Evolutionary conservation across 2,888 invertebrate genomes (phyloP), one percentile per base, ranked within the genome.

Genomic region (Epirrita christyi): DNA sequence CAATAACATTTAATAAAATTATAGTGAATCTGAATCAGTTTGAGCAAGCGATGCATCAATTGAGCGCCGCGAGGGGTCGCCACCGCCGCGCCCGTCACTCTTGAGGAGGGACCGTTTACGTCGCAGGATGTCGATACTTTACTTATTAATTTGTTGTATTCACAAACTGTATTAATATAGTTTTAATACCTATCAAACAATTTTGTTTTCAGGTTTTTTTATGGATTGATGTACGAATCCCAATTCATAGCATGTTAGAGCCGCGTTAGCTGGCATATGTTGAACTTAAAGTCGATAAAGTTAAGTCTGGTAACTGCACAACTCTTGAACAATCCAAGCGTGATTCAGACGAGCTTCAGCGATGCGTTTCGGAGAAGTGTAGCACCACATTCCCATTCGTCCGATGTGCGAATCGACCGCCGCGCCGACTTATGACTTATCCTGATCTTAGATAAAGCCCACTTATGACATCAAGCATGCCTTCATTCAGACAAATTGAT

Each of bases 401-500:
- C 75, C 81, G 78, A 81, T 86, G 85, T 87, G 89, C 88, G 80
- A 90, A 87, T 80, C 83, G 27, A 29, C 74, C 32, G 8, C 78
- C 8, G 8, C 77, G 83, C 85, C 82, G 86, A 87, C 86, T 82
- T 80, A 75, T 74, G 59, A 61, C 60, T 64, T 55, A 54, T 58
- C 63, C 76, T 78, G 88, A 88, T 88, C 78, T 70, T 74, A 87
- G 90, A 91, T 90, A 88, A 85, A 79, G 72, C 71, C 77, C 80
- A 78, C 81, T 87, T 89, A 88, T 89, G 88, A 88, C 86, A 85
- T 82, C 81, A 82, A 80, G 81, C 85, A 81, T 86, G 87, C 84
- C 83, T 85, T 86, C 81, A 85, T 83, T 85, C 83, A 80, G 83
- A 86, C 86, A 89, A 89, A 88, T 89, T 89, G 88, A 89, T 89